Base-by-base conservation (phyloP, 2,113 vertebrate species). In the Cyprinodon tularosa region DNA sequence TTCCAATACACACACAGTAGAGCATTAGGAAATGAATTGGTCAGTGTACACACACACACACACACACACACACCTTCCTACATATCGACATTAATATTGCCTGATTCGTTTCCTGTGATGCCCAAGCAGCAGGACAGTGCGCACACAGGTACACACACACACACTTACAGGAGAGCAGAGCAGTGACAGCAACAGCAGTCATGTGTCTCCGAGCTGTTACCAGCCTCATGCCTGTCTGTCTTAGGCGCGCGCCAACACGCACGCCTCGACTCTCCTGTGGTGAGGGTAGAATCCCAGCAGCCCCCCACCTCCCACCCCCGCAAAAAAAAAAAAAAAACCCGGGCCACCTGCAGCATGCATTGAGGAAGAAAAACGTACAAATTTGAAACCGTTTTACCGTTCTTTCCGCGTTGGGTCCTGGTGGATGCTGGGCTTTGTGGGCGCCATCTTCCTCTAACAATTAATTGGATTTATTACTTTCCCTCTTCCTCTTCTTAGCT, bases 391-490 rank as follows among this genome's bases (percentile, higher is more conserved):
- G 74, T 95, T 95, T 97, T 97, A 98, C 97, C 97, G 96, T 97
- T 98, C 96, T 97, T 95, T 96, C 93, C 96, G 96, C 92, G 96
- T 96, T 95, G 97, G 96, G 95, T 98, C 97, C 95, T 98, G 97
- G 95, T 97, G 97, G 93, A 96, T 95, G 97, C 96, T 96, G 92
- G 96, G 96, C 95, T 97, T 98, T 95, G 97, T 97, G 96, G 97
- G 97, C 96, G 96, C 97, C 97, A 97, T 98, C 96, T 97, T 98
- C 96, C 96, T 95, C 96, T 94, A 94, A 93, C 95, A 95, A 95
- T 95, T 95, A 93, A 37, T 95, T 93, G 89, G 93, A 91, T 93
- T 94, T 93, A 93, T 94, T 77, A 92, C 93, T 94, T 94, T 93
- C 77, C 72, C 74, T 80, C 42, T 50, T 69, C 75, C 90, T 89